These are phyloP conservation scores for Orestias chungarensis DNA, from an alignment of 2,797 vertebrate species.

Conservation along the genomic window DNA sequence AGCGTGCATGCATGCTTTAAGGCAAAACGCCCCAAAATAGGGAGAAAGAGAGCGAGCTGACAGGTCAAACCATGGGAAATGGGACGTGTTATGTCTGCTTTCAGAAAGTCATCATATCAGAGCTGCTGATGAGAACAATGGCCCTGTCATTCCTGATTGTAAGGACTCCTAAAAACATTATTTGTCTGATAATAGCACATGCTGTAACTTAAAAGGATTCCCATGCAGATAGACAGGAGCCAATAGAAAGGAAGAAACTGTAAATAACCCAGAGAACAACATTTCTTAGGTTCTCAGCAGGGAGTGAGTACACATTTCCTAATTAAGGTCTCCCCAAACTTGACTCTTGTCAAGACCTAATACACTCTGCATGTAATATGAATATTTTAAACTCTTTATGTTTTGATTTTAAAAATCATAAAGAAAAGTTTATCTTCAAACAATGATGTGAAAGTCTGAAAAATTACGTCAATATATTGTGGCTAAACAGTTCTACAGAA, in stretches of 20 bases:
- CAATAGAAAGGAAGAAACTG: slow-evolving; percentile 46
- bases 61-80: slow-evolving; percentile 52
- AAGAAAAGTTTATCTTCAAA: not conserved
- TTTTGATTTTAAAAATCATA: not conserved
- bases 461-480: not conserved
- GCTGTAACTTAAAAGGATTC: slow-evolving; percentile 29
- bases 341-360: not conserved
- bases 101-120: slow-evolving; percentile 41
- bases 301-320: not conserved
- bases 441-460: not conserved
- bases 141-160: slow-evolving; percentile 13
- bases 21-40: slow-evolving; percentile 21
- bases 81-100: slow-evolving; percentile 17
- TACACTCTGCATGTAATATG: not conserved
- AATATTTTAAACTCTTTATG: not conserved
- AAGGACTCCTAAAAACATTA: slow-evolving; percentile 4
- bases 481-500: not conserved
- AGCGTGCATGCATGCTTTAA: slow-evolving; percentile 50
- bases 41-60: slow-evolving; percentile 16
- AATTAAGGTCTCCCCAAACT: not conserved
- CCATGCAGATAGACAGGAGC: slow-evolving; percentile 30
- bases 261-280: slow-evolving; percentile 19
- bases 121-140: slow-evolving; percentile 11
- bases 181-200: slow-evolving; percentile 25
- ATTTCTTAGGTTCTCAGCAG: slow-evolving; percentile 5